phyloP scores from a whole-genome alignment of 2,797 vertebrate genomes.

The Cyclura pinguis region DNA sequence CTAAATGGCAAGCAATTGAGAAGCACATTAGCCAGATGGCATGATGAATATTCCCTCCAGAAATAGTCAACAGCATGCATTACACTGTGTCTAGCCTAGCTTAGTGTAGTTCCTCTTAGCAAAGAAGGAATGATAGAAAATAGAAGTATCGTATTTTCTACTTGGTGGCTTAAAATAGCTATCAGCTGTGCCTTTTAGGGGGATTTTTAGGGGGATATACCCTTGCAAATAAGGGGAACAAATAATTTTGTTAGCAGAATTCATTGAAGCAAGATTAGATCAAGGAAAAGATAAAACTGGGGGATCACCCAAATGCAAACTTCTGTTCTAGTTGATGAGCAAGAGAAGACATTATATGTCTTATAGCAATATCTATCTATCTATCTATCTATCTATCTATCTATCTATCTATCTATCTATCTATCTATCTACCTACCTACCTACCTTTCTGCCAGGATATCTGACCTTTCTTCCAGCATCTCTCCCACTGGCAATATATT shows the following conservation, averaged over 20 bases:
- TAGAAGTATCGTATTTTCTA: background rate
- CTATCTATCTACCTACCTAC: no score
- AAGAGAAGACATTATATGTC: background rate
- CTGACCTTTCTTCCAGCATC: no score
- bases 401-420: no score
- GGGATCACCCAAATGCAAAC: no score
- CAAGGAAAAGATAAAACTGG: background rate
- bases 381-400: no score
- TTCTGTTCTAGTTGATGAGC: no score
- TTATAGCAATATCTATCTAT: background rate
- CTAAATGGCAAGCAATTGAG: constrained; percentile 43
- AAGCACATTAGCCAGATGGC: constrained; percentile 49
- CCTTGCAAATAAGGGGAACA: background rate
- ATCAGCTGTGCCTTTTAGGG: background rate
- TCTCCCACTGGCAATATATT: background rate
- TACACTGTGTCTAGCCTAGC: background rate
- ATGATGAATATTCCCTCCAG: background rate
- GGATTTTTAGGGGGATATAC: background rate
- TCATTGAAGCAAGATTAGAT: background rate
- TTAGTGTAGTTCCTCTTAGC: background rate
- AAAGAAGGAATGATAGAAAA: background rate
- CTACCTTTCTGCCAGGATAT: no score
- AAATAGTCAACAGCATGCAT: accelerated
- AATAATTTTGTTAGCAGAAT: background rate
- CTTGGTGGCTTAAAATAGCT: background rate